Evolutionary conservation across 2,113 vertebrate species (phyloP), one percentile per base, ranked within the genome.

Genomic region (Clarias magur): DNA sequence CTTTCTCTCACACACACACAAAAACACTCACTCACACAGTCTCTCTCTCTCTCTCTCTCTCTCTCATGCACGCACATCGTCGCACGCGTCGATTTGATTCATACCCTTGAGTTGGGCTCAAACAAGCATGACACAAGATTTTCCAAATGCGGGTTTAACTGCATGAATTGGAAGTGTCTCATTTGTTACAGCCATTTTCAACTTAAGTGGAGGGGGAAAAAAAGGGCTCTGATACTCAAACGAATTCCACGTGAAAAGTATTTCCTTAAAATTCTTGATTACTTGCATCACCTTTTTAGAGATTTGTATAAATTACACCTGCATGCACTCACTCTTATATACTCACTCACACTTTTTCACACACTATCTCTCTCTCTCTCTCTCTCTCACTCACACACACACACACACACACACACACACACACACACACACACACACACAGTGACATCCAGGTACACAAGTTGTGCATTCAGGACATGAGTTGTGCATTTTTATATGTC

Each of bases 71-170:
- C 85, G 30, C 86, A 81, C 87, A 56, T 27, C 11, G 25, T 60
- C 87, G 34, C 83, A 86, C 82, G 87, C 25, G 2, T 48, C 19
- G 59, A 86, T 83, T 91, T 78, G 90, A 57, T 89, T 91, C 7
- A 54, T 78, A 92, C 86, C 89, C 89, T 85, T 76, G 73, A 88
- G 70, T 92, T 65, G 83, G 88, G 90, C 85, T 91, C 88, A 91
- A 78, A 73, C 65, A 81, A 83, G 83, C 84, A 67, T 73, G 81
- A 89, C 73, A 27, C 72, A 42, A 38, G 76, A 82, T 86, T 85
- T 88, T 86, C 82, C 60, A 63, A 82, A 83, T 73, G 59, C 88
- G 60, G 80, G 73, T 88, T 87, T 80, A 82, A 85, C 67, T 76
- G 57, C 73, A 84, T 38, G 30, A 54, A 83, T 56, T 62, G 78